Evolutionary conservation across 2,888 invertebrate genomes (phyloP), one percentile per base, ranked within the genome.

Genomic region (Cantharis lateralis): DNA sequence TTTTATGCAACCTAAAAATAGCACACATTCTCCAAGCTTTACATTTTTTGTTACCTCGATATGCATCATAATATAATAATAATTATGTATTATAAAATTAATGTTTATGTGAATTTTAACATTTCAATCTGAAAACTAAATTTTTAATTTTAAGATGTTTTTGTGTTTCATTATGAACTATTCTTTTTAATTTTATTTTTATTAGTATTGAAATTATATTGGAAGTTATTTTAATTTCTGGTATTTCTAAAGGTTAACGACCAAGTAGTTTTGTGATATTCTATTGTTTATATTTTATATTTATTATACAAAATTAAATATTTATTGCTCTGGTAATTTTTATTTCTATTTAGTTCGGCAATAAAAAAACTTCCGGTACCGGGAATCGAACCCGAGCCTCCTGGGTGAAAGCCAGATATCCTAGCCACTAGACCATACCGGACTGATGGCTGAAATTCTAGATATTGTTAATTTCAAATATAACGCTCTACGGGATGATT

Each of bases 311-410:
- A 32, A 32, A 32, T 7, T 48, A 48, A 48, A 48, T 48, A 48
- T 48, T 48, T n/a, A 48, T n/a, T 9, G n/a, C n/a, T 48, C n/a
- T 2, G 7, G 7, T 48, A 13, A 32, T 32, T 32, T 32, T 5
- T 32, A 32, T 32, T 32, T 13, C 10, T 5, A 32, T 20, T 20
- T 3, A 20, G 32, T 11, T 28, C 28, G 11, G 28, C 28, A 11
- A 28, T 28, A 28, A n/a, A 48, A 48, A 48, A 7, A 7, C 32
- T 91, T 91, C 91, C 91, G 91, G 91, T 92, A 91, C 91, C 92
- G 92, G 92, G 92, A 92, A 92, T 92, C 92, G 92, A 92, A 92
- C 92, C 92, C 92, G 91, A 92, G 92, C 92, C 92, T 92, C 91
- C 92, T 91, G 91, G 91, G 91, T 92, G 91, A 92, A 91, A 92